phyloP scores from a whole-genome alignment of 2,797 vertebrate genomes.

The Lacerta bilineata region DNA sequence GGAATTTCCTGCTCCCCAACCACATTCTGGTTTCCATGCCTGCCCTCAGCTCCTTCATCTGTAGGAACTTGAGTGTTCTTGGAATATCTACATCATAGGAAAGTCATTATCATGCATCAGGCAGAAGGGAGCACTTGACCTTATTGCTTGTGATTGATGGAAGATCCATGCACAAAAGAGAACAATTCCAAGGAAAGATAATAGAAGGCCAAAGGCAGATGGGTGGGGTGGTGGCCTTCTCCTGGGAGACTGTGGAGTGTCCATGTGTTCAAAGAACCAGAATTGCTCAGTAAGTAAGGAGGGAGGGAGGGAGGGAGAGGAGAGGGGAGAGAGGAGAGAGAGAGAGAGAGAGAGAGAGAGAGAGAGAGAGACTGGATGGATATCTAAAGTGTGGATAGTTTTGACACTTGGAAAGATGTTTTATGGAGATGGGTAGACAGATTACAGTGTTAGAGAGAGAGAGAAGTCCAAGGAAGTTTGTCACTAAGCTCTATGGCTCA shows the following conservation, averaged over 20 bases:
- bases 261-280: conserved; percentile 32
- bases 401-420: not conserved
- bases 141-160: conserved; percentile 54
- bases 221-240: conserved; percentile 19
- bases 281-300: conserved; percentile 10
- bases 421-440: not conserved
- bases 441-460: not conserved
- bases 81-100: conserved; percentile 49
- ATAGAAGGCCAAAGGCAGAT: conserved; percentile 31
- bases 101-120: conserved; percentile 51
- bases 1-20: conserved; percentile 13
- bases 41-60: conserved; percentile 27
- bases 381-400: not conserved
- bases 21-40: conserved; percentile 18
- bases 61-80: conserved; percentile 32
- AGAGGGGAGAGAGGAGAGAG: not conserved
- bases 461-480: too few species aligned
- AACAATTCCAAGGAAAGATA: conserved; percentile 41
- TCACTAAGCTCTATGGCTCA: conserved; percentile 49
- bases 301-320: not conserved
- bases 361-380: not conserved
- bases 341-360: not conserved
- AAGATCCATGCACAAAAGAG: conserved; percentile 46
- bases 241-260: conserved; percentile 20
- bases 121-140: conserved; percentile 42